A percentile compares a stretch with the other conserved stretches of the same genome.
Evolutionary conservation across 2,797 vertebrate species (phyloP).

Genomic region (Simalia tracyae): DNA sequence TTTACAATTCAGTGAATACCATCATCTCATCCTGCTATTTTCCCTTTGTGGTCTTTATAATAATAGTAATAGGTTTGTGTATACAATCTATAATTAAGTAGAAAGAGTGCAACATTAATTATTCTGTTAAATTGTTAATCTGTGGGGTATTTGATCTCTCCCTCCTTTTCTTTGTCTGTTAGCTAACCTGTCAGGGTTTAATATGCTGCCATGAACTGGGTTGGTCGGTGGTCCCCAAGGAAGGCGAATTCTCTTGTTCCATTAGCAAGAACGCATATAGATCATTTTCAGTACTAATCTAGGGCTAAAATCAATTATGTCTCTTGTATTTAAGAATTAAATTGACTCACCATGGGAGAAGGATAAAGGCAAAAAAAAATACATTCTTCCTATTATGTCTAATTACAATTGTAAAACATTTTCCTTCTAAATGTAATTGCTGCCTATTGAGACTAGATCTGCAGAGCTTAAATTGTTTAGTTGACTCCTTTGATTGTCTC

Average conservation of each 20-base stretch:
- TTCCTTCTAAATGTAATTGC: constrained; percentile 78
- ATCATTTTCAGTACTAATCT: constrained; percentile 80
- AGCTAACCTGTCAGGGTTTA: constrained; percentile 76
- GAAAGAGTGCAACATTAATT: constrained; percentile 78
- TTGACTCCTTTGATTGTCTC: constrained; percentile 67
- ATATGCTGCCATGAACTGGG: constrained; percentile 74
- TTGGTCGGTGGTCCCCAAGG: constrained; percentile 74
- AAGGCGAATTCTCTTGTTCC: constrained; percentile 78
- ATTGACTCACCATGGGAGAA: constrained; percentile 79
- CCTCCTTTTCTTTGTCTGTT: constrained; percentile 46
- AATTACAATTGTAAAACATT: constrained; percentile 84
- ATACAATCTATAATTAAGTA: constrained; percentile 78
- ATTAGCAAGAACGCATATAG: constrained; percentile 79
- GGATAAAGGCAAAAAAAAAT: constrained; percentile 78
- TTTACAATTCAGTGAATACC: constrained; percentile 27
- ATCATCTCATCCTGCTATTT: constrained; percentile 51
- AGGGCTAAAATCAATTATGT: constrained; percentile 82
- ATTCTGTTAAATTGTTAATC: constrained; percentile 78
- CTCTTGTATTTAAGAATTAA: constrained; percentile 83
- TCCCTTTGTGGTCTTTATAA: constrained; percentile 64
- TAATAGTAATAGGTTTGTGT: constrained; percentile 72
- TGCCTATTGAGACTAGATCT: constrained; percentile 74
- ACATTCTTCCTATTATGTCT: constrained; percentile 79
- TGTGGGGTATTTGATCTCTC: constrained; percentile 70
- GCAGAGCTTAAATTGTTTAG: constrained; percentile 69